phyloP scores from a whole-genome alignment of 2,797 vertebrate species.

The Myiotriccus ornatus region DNA sequence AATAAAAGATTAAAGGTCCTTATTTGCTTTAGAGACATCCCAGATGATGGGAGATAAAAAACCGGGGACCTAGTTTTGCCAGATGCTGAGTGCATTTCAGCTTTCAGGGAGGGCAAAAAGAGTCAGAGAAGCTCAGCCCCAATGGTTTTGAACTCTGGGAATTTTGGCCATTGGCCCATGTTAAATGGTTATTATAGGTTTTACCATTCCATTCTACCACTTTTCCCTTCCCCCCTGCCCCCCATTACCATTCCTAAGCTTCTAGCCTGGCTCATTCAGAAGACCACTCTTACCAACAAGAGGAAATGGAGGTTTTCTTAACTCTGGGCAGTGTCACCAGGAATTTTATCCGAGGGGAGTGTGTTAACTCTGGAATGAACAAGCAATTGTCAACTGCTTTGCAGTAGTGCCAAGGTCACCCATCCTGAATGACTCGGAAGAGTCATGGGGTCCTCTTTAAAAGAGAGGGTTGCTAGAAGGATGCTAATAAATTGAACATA shows the following conservation, averaged over 20 bases:
- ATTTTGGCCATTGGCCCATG: background rate
- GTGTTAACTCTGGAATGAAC: background rate
- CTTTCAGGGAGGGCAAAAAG: background rate
- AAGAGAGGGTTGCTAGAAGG: background rate
- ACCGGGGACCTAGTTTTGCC: background rate
- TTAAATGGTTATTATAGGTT: background rate
- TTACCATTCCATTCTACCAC: background rate
- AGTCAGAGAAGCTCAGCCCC: background rate
- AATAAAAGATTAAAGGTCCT: constrained; percentile 38
- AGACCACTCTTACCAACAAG: background rate
- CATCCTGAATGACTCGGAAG: background rate
- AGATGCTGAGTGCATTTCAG: background rate
- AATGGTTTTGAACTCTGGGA: background rate
- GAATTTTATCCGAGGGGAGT: background rate
- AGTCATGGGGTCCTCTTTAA: background rate
- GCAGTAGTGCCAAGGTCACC: background rate
- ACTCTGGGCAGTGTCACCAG: background rate
- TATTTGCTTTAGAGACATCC: background rate
- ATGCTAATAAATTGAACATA: background rate
- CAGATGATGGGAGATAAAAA: background rate
- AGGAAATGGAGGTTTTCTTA: background rate
- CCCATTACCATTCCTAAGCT: background rate
- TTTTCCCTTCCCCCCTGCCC: background rate
- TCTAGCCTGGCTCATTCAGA: background rate
- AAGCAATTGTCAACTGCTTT: background rate